Percentiles rank a stretch among this genome's conserved stretches.
phyloP scores from a whole-genome alignment of 2,113 vertebrate genomes.

The Myodes glareolus region DNA sequence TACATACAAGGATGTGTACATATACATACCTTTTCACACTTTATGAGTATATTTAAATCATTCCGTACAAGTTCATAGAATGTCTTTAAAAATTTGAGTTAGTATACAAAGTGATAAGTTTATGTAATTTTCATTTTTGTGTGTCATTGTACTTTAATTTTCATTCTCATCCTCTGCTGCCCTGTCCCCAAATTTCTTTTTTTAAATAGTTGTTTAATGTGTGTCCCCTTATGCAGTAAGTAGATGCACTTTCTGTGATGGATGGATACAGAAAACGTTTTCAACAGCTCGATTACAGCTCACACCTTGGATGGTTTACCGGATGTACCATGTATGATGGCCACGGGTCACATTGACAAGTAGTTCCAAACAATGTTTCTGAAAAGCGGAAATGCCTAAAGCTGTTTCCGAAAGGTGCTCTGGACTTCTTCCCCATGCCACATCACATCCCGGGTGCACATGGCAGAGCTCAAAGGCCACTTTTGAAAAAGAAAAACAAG shows the following conservation, averaged over 20 bases:
- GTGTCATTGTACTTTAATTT: too few relatives aligned
- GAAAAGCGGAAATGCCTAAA: slow-evolving; percentile 43
- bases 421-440: slow-evolving; percentile 53
- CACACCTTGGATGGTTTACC: neutral
- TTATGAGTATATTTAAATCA: neutral
- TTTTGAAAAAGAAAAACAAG: slow-evolving; percentile 68
- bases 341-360: neutral
- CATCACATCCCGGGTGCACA: slow-evolving; percentile 54
- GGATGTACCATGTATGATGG: neutral
- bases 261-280: neutral
- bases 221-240: neutral
- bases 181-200: neutral
- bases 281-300: neutral
- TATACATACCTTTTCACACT: neutral
- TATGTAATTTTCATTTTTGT: neutral
- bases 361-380: slow-evolving; percentile 53
- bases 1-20: neutral
- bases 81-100: neutral
- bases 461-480: slow-evolving; percentile 69
- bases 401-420: slow-evolving; percentile 13
- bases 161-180: neutral
- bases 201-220: neutral
- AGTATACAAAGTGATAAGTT: neutral
- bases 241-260: neutral
- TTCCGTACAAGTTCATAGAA: neutral